Evolutionary conservation across 2,888 invertebrate species (phyloP).

Genomic region (Lysandra coridon): DNA sequence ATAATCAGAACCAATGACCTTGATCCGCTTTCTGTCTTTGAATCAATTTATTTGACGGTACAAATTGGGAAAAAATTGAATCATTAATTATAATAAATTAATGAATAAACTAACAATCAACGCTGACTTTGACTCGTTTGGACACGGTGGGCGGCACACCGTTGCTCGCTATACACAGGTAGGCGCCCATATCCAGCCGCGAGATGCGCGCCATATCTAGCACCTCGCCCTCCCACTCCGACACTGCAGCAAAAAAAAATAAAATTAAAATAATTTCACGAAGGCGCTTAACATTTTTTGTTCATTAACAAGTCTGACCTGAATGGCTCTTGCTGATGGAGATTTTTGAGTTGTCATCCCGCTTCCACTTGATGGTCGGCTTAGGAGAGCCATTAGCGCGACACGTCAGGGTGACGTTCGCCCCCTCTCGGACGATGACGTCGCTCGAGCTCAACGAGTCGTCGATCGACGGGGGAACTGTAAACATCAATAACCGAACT

Average conservation of each 20-base stretch:
- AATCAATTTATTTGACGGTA: neutral
- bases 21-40: no score
- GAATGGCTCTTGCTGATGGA: constrained; percentile 90
- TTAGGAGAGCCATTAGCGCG: constrained; percentile 94
- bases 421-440: constrained; percentile 93
- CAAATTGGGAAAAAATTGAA: neutral
- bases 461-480: constrained; percentile 96
- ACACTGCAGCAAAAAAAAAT: constrained; percentile 77
- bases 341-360: constrained; percentile 93
- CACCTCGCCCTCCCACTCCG: constrained; percentile 91
- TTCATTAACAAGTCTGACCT: constrained; percentile 72
- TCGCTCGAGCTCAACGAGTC: constrained; percentile 95
- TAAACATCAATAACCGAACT: constrained; percentile 58
- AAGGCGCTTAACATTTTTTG: constrained; percentile 33
- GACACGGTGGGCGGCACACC: constrained; percentile 94
- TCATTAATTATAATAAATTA: neutral
- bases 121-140: constrained; percentile 95
- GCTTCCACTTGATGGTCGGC: constrained; percentile 94
- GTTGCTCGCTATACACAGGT: constrained; percentile 94
- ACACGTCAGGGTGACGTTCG: constrained; percentile 93
- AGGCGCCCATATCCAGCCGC: constrained; percentile 94
- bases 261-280: constrained; percentile 6
- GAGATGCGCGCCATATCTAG: constrained; percentile 92
- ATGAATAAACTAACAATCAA: constrained; percentile 89
- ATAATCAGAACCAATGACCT: no score